Base-by-base conservation (phyloP, 2,797 vertebrate genomes). In the Craterocephalus amniculus region DNA sequence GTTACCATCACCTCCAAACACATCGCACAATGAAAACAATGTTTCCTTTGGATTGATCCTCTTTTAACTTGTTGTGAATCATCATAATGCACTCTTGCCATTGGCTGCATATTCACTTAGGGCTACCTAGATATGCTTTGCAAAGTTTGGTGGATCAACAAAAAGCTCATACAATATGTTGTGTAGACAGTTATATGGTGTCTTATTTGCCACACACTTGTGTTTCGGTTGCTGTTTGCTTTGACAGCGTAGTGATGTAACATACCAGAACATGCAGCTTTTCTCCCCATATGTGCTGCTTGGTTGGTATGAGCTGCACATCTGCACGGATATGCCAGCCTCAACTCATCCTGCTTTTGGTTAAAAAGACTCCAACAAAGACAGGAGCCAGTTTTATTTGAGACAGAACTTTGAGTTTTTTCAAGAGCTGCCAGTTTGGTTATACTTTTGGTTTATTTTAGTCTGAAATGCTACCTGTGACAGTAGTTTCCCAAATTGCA, bases 91-190 rank as follows among this genome's bases (percentile, higher is more conserved):
- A 45, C 40, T 45, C 16, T 20, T 20, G 16, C 20, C 20, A 45
- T 45, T 45, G 43, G 43, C 18, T 8, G 16, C 8, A 20, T n/a
- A 7, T 45, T n/a, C 43, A 45, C 16, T n/a, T 34, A 8, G 5
- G 32, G 32, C 32, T 34, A 34, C 32, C 6, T 34, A 34, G 32
- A 34, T 34, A 1, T 38, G 35, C 32, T 20, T 9, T 29, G 0
- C 63, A 54, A 63, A 61, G 29, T 48, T 62, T 63, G 24, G 63
- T 58, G 22, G 20, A 29, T 63, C 63, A n/a, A 58, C 20, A 20
- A 45, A 31, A 24, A 56, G 56, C 13, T 36, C 18, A 51, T n/a
- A 13, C 8, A 51, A 24, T 63, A 32, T 24, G 2, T 35, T 43
- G 9, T 62, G 8, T 12, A 34, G 24, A 51, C 38, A 40, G 16